phyloP scores from a whole-genome alignment of 2,888 invertebrate genomes.

The Eucera pruinosa region DNA sequence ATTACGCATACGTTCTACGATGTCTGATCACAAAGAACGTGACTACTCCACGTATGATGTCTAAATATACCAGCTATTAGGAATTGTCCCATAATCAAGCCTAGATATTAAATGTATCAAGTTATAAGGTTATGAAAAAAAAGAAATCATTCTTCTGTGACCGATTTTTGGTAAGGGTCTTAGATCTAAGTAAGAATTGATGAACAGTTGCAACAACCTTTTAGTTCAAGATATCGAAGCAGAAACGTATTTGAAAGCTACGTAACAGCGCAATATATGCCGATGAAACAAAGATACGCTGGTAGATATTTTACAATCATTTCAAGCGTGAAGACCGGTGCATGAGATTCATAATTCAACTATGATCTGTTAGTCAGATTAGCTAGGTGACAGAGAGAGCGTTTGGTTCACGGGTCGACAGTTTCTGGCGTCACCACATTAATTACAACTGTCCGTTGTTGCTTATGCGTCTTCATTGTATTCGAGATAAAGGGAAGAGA shows the following conservation, averaged over 20 bases:
- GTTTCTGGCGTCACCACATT: slow-evolving; percentile 31
- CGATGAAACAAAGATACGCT: slow-evolving; percentile 27
- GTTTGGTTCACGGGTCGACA: slow-evolving; percentile 24
- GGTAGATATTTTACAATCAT: slow-evolving; percentile 34
- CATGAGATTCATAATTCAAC: slow-evolving; percentile 29
- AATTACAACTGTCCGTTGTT: slow-evolving; percentile 27
- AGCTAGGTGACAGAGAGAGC: slow-evolving; percentile 60
- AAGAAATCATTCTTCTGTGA: background rate
- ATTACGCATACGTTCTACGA: too few species aligned
- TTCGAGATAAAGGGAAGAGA: slow-evolving; percentile 2
- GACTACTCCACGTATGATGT: too few species aligned
- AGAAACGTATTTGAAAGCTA: slow-evolving; percentile 22
- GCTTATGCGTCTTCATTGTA: background rate
- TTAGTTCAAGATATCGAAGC: background rate
- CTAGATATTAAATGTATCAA: too few species aligned
- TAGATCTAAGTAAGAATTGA: background rate
- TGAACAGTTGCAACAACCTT: background rate
- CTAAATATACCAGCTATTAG: too few species aligned
- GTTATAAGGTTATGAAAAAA: background rate
- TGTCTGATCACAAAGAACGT: too few species aligned
- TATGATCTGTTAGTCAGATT: slow-evolving; percentile 65
- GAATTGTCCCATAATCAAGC: too few species aligned
- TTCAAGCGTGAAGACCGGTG: slow-evolving; percentile 35
- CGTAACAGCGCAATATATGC: slow-evolving; percentile 24
- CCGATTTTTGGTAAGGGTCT: background rate